These are phyloP conservation scores for Anolis apletophallus DNA, from an alignment of 2,797 vertebrate species.

Conservation along the genomic window DNA sequence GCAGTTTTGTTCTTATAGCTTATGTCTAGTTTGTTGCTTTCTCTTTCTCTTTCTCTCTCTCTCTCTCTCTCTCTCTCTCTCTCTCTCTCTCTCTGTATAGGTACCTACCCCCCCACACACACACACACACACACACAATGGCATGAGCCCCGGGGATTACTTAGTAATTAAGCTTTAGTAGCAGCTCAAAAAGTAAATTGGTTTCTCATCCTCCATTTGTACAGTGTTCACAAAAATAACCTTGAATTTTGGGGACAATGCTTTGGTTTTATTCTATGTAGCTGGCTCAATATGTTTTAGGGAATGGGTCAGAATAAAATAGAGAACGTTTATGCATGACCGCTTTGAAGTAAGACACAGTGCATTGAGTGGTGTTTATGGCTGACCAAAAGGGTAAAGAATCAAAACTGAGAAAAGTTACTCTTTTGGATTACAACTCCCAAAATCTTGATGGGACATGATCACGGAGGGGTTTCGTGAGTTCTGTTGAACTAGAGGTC, in stretches of 20 bases:
- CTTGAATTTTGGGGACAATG: neutral
- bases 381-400: neutral
- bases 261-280: neutral
- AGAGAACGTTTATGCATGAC: neutral
- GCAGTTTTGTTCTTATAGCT: neutral
- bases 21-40: neutral
- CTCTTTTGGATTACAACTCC: no score
- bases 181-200: neutral
- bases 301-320: neutral
- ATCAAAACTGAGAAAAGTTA: no score
- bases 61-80: no score
- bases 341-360: neutral
- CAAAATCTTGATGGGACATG: no score
- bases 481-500: neutral
- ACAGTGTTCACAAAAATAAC: conserved; percentile 5
- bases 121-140: conserved; percentile 21
- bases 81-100: neutral
- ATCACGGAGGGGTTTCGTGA: no score
- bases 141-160: neutral
- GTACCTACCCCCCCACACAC: neutral
- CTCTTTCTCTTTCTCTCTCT: neutral
- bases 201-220: neutral
- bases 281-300: neutral
- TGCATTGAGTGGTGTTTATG: neutral
- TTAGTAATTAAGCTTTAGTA: conserved; percentile 5